A percentile compares a stretch with the other conserved stretches of the same genome.
Conservation (phyloP, 2,113 vertebrate species). For the Peromyscus californicus region DNA sequence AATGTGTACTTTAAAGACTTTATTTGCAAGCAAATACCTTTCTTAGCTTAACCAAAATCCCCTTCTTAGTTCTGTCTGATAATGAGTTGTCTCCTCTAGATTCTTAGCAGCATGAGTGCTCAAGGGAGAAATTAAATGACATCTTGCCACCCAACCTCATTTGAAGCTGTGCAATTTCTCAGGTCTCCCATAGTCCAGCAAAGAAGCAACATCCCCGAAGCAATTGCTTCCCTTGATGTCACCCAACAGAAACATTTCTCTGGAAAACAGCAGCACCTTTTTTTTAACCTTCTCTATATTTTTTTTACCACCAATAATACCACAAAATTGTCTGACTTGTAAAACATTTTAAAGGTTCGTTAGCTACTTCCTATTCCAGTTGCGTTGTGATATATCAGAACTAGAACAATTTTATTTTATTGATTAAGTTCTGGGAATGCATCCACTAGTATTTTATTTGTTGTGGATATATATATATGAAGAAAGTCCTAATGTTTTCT, state of each 20-base stretch:
- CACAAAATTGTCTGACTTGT: not conserved
- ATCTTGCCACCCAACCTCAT: conserved; percentile 17
- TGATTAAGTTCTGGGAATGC: not conserved
- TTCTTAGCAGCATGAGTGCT: conserved; percentile 36
- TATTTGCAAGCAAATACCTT: conserved; percentile 27
- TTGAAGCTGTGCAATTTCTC: not conserved
- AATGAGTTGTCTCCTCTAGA: conserved; percentile 45
- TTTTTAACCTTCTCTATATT: not conserved
- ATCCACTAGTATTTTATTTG: not conserved
- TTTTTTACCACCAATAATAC: not conserved
- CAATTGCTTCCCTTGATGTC: not conserved
- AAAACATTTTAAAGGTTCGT: not conserved
- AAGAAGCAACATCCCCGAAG: not conserved
- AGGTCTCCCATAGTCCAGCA: not conserved
- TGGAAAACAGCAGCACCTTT: not conserved
- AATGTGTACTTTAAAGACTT: not conserved
- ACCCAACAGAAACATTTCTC: not conserved
- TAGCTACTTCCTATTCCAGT: not conserved
- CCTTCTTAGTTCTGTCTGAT: not conserved
- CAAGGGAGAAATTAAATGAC: conserved; percentile 59
- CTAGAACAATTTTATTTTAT: not conserved
- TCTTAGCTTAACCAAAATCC: conserved; percentile 18
- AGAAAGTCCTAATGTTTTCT: not conserved
- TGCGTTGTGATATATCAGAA: not conserved
- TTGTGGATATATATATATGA: not conserved